Percentiles rank a stretch among this genome's conserved stretches.
Conservation (phyloP, 2,888 invertebrate genomes). For the Phyllotreta cruciferae region DNA sequence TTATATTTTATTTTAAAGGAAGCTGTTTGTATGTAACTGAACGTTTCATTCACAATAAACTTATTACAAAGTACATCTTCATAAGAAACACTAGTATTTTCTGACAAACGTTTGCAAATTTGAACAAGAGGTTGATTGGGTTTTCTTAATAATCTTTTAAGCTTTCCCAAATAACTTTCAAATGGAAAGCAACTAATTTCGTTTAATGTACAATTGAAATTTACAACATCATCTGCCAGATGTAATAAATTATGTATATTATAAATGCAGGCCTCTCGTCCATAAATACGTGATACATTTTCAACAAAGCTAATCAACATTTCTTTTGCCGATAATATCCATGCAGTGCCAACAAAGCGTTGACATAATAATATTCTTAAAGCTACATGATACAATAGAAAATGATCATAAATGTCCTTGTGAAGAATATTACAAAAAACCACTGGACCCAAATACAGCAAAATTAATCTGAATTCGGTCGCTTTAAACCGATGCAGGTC, state of each 20-base stretch:
- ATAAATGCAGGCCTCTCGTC: conserved; percentile 36
- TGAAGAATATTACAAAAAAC: conserved; percentile 26
- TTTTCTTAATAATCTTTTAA: conserved; percentile 26
- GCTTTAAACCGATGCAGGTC: conserved; percentile 36
- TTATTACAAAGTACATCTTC: too few relatives aligned
- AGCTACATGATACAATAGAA: conserved; percentile 30
- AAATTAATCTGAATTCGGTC: conserved; percentile 34
- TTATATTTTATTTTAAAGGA: too few relatives aligned
- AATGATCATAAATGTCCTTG: conserved; percentile 26
- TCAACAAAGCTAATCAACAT: conserved; percentile 32
- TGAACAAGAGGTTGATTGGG: conserved; percentile 35
- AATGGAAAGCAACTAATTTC: conserved; percentile 34
- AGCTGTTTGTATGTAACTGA: too few relatives aligned
- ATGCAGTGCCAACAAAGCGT: conserved; percentile 14
- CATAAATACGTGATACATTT: conserved; percentile 27
- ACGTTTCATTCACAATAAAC: too few relatives aligned
- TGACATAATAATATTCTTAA: conserved; percentile 30
- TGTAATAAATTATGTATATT: conserved; percentile 36
- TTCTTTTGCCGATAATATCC: conserved; percentile 24
- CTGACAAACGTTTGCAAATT: conserved; percentile 28
- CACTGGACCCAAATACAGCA: conserved; percentile 30
- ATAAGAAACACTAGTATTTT: conserved; percentile 2
- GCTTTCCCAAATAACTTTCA: conserved; percentile 33
- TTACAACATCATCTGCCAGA: conserved; percentile 32
- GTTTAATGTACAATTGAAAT: conserved; percentile 30